Evolutionary conservation across 2,888 invertebrate species (phyloP).

Genomic region (Byasa hedistus): DNA sequence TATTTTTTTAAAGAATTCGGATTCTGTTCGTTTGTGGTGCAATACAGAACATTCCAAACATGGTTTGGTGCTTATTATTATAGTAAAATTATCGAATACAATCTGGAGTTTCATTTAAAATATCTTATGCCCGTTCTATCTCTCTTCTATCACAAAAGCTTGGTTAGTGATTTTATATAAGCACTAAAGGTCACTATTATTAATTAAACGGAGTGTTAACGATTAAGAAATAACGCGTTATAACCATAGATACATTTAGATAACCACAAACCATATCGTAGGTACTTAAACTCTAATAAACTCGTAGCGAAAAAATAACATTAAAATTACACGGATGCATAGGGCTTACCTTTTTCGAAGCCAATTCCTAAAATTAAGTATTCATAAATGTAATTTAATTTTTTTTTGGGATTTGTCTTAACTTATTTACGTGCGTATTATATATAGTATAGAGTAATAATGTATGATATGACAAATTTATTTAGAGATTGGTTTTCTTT

Average conservation of each 20-base stretch:
- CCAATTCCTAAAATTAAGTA: slow-evolving; percentile 51
- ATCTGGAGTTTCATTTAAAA: slow-evolving; percentile 65
- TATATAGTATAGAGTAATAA: slow-evolving; percentile 46
- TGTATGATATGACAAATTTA: slow-evolving; percentile 50
- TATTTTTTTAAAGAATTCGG: slow-evolving; percentile 53
- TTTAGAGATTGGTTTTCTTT: slow-evolving; percentile 31
- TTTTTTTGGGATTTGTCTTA: slow-evolving; percentile 52
- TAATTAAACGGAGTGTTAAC: slow-evolving; percentile 29
- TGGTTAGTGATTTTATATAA: slow-evolving; percentile 35
- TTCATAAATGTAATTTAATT: slow-evolving; percentile 47
- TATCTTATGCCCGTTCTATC: slow-evolving; percentile 55
- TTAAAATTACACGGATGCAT: slow-evolving; percentile 28
- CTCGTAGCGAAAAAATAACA: slow-evolving; percentile 35
- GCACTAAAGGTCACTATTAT: slow-evolving; percentile 73
- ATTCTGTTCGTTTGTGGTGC: slow-evolving; percentile 70
- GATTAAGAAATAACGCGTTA: slow-evolving; percentile 15
- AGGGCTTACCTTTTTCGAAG: slow-evolving; percentile 45
- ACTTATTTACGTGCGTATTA: slow-evolving; percentile 62
- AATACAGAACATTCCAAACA: slow-evolving; percentile 79
- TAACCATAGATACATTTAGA: slow-evolving; percentile 20
- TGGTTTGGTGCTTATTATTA: slow-evolving; percentile 77
- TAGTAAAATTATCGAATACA: slow-evolving; percentile 72
- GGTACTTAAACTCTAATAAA: slow-evolving; percentile 42
- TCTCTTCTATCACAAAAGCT: slow-evolving; percentile 45
- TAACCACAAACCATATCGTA: slow-evolving; percentile 33